Conservation (phyloP, 2,113 vertebrate species). For the Cichladusa arquata region DNA sequence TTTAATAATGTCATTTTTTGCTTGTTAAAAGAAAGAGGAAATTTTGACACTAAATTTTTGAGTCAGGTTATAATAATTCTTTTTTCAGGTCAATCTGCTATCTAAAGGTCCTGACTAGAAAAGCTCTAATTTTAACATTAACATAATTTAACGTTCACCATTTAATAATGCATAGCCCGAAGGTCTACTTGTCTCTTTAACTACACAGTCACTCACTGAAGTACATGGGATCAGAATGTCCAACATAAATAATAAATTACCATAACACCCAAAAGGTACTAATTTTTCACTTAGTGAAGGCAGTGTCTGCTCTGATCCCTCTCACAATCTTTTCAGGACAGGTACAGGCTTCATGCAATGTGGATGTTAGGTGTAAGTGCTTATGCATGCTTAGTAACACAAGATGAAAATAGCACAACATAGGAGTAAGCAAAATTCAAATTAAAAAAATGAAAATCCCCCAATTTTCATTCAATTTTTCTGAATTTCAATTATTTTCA, state of each 20-base stretch:
- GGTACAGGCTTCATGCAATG: background rate
- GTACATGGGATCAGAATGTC: background rate
- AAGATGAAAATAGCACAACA: background rate
- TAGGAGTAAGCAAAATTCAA: background rate
- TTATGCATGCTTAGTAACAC: background rate
- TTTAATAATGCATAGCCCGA: background rate
- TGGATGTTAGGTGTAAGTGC: rapidly evolving
- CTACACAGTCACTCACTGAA: background rate
- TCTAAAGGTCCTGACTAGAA: background rate
- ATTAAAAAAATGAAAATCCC: background rate
- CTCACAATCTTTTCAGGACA: background rate
- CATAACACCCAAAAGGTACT: background rate
- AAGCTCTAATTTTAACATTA: background rate
- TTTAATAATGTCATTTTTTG: background rate
- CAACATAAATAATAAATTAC: background rate
- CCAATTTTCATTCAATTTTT: background rate
- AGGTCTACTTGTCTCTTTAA: background rate
- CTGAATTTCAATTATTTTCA: background rate
- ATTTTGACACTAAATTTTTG: background rate
- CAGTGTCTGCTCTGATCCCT: background rate
- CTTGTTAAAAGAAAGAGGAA: background rate
- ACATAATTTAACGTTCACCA: background rate
- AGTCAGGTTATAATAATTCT: background rate
- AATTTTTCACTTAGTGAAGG: background rate
- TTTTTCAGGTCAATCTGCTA: background rate